Conservation (phyloP, 2,113 vertebrate genomes). For the Taurulus bubalis region DNA sequence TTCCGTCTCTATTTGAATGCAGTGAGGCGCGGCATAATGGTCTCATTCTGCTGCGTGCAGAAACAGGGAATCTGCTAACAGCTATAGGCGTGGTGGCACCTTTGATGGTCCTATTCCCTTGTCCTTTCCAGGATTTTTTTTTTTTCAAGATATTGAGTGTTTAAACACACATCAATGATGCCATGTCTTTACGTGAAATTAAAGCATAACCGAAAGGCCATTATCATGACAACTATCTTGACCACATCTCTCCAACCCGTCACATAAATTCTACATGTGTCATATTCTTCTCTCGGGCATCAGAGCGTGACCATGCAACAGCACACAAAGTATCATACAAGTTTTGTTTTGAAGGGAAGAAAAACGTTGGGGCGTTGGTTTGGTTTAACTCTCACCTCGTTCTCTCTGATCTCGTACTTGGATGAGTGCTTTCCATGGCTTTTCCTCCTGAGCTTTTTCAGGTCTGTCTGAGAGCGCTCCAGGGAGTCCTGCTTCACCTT, state of each 20-base stretch:
- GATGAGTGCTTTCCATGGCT: slow-evolving; percentile 91
- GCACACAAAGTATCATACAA: background rate
- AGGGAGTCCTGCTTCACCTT: slow-evolving; percentile 90
- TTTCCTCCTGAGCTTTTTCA: slow-evolving; percentile 96
- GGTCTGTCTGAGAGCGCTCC: slow-evolving; percentile 93
- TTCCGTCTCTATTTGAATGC: background rate
- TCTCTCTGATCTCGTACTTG: slow-evolving; percentile 93
- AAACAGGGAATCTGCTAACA: slow-evolving; percentile 1
- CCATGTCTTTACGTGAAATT: background rate
- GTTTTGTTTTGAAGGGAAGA: background rate
- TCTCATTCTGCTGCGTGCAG: background rate
- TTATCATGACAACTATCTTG: slow-evolving; percentile 1
- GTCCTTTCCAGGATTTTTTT: background rate
- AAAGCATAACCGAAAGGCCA: background rate
- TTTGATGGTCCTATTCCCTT: background rate
- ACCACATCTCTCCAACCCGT: background rate
- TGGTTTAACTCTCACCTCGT: slow-evolving; percentile 86
- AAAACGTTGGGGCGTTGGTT: background rate
- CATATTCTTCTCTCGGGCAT: background rate
- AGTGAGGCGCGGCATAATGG: background rate
- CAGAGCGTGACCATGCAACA: background rate
- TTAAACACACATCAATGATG: background rate
- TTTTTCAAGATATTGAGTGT: background rate
- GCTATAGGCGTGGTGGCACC: background rate
- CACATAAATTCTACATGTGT: slow-evolving; percentile 21